Conservation (phyloP, 2,113 vertebrate genomes). For the Tamias sibiricus region DNA sequence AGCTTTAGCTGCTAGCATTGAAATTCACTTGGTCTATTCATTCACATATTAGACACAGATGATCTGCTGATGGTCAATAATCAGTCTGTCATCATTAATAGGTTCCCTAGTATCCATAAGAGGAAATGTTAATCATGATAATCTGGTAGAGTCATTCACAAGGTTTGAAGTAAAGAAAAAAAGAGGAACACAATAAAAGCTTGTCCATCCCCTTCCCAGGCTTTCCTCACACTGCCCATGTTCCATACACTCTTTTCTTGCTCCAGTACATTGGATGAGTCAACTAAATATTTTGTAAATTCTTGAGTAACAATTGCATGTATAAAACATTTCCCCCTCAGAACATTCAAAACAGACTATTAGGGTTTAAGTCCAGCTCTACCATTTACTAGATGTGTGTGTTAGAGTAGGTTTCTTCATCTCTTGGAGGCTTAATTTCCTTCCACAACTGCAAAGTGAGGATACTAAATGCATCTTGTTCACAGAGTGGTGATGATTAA, state of each 20-base stretch:
- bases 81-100: background rate
- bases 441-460: background rate
- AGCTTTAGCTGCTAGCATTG: background rate
- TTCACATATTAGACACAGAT: background rate
- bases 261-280: background rate
- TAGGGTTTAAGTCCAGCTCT: background rate
- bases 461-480: background rate
- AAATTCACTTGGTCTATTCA: background rate
- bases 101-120: background rate
- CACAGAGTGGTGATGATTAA: background rate
- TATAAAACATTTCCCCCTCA: background rate
- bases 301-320: background rate
- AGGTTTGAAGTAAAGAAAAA: background rate
- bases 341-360: background rate
- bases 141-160: background rate
- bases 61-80: background rate
- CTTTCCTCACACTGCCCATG: background rate
- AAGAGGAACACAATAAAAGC: background rate
- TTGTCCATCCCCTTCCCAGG: background rate
- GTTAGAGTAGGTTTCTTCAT: background rate
- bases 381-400: background rate
- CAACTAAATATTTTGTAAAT: background rate
- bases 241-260: background rate
- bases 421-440: background rate
- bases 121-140: background rate